A percentile compares a stretch with the other conserved stretches of the same genome.
These are phyloP conservation scores for Nasua narica DNA, from an alignment of 2,797 vertebrate genomes.

Conservation along the genomic window DNA sequence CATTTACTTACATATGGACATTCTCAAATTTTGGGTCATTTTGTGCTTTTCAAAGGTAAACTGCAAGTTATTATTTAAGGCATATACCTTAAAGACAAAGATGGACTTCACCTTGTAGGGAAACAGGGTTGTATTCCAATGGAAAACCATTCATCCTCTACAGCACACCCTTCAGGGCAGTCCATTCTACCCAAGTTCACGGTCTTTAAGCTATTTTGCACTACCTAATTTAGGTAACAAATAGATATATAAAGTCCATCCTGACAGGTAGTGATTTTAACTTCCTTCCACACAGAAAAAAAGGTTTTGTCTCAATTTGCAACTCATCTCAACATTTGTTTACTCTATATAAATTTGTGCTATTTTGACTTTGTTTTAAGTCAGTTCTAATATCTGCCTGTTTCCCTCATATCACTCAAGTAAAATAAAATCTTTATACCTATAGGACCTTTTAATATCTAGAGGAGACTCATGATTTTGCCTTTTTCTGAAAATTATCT, in stretches of 20 bases:
- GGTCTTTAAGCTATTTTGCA: neutral
- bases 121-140: neutral
- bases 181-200: neutral
- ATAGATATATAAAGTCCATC: slow-evolving; percentile 7
- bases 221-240: neutral
- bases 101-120: neutral
- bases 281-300: neutral
- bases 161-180: neutral
- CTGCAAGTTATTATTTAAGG: slow-evolving; percentile 23
- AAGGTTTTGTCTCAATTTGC: neutral
- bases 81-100: slow-evolving; percentile 35
- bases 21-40: slow-evolving; percentile 24
- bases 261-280: slow-evolving; percentile 32
- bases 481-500: neutral
- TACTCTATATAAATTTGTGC: neutral
- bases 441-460: neutral
- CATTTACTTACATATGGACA: neutral
- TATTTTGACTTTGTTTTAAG: slow-evolving; percentile 8
- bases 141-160: neutral
- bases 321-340: neutral
- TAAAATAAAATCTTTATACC: slow-evolving; percentile 24
- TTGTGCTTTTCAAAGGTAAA: slow-evolving; percentile 55
- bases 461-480: slow-evolving; percentile 6
- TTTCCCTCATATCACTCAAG: neutral
- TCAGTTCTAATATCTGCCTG: neutral